Base-by-base conservation (phyloP, 2,797 vertebrate genomes). In the Selene dorsalis region DNA sequence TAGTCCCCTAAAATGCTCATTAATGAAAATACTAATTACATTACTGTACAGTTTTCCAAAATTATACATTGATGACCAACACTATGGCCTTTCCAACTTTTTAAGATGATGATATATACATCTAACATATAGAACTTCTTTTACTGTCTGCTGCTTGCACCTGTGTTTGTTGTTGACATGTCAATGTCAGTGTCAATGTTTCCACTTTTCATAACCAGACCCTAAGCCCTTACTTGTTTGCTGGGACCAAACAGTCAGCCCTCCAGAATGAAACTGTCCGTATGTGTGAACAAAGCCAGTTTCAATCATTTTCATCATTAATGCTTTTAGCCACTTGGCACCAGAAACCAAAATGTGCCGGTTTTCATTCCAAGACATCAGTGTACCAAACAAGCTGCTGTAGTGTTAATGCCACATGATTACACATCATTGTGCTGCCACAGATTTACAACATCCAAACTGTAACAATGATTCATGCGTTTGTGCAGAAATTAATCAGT, bases 401-500 rank as follows among this genome's bases (percentile, higher is more conserved):
- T 56, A 45, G 57, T 38, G 35, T 50, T 43, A 11, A 60, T 20
- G 48, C 41, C 16, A 48, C 24, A 32, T 68, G 56, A 80, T 63
- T 41, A 65, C 16, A 71, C 52, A 50, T 4, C 24, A 58, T 18
- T 61, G 55, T 50, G 45, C 1, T 2, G 52, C 48, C 18, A 41
- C 71, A 63, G 47, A 35, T 35, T 43, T 63, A 22, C 30, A 75
- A 59, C 16, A 73, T 69, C 53, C 28, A 47, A 55, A 75, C 43
- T 38, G 30, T 53, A 62, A 53, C 52, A 48, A 58, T 35, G 41
- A 62, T 79, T 83, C 60, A 65, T 79, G 57, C 73, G 41, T 17
- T 64, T 18, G 41, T 38, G 32, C 17, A 38, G 14, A 59, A 82
- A 73, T 22, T 28, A 67, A 69, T 78, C 53, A 74, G 30, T 47